These are phyloP conservation scores for Gavialis gangeticus DNA, from an alignment of 2,113 vertebrate genomes.

Conservation along the genomic window DNA sequence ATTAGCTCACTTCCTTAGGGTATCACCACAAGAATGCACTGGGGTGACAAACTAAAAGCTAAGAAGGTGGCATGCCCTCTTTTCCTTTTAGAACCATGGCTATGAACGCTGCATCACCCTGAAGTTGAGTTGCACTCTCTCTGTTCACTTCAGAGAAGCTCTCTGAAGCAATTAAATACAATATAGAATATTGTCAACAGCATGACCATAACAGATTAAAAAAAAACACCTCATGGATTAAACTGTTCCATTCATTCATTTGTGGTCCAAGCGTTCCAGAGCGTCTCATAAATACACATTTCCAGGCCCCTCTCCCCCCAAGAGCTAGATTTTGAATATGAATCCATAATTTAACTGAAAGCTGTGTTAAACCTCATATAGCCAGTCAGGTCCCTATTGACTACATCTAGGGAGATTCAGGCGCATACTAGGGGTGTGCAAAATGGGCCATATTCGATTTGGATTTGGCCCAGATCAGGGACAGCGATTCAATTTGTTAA, in stretches of 20 bases:
- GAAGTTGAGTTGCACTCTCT: not conserved
- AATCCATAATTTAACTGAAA: not conserved
- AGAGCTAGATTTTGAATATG: not conserved
- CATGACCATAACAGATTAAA: conserved; percentile 1
- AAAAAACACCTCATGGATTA: not conserved
- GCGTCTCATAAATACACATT: not conserved
- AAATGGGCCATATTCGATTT: too few relatives aligned
- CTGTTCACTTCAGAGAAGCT: not conserved
- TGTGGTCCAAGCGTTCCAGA: not conserved
- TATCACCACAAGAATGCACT: not conserved
- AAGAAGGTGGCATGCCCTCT: not conserved
- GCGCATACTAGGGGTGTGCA: too few relatives aligned
- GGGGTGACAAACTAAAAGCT: not conserved
- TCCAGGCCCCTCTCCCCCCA: not conserved
- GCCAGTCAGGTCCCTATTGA: not conserved
- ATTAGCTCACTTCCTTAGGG: not conserved
- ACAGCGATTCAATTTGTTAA: too few relatives aligned
- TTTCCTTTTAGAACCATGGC: not conserved
- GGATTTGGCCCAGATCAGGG: too few relatives aligned
- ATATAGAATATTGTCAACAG: not conserved
- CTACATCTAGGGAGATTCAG: not conserved
- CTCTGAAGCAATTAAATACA: conserved; percentile 3
- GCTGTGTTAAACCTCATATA: not conserved
- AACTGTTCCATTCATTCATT: not conserved
- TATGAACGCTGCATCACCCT: not conserved